Base-by-base conservation (phyloP, 92 coral and sea anemone genomes). In the Parazoanthus swiftii region DNA sequence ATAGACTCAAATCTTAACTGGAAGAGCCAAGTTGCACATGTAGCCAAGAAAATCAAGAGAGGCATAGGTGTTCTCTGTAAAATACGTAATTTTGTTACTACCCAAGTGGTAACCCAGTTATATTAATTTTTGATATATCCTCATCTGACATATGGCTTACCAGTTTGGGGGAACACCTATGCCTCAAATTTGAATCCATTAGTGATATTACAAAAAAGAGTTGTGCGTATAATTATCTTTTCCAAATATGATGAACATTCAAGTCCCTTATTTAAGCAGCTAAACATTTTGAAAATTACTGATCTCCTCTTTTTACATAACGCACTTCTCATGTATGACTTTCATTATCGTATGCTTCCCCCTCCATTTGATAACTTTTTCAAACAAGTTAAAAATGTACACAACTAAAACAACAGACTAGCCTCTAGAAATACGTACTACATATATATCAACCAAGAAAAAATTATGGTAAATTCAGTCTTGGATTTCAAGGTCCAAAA, bases 271-370 rank as follows among this genome's bases (percentile, higher is more conserved):
- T n/a, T n/a, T n/a, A n/a, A n/a, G n/a, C n/a, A 5, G 74, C 74
- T 73, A 73, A 38, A 73, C 80, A 76, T 74, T 74, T 74, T 74
- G 78, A 74, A 74, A 74, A 74, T 74, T 74, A 74, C 78, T 74
- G 78, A 74, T 74, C 78, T 74, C 43, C 23, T 36, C 25, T 76
- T 20, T 76, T 38, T 76, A 76, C 54, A 76, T 76, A 39, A 76
- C 80, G 80, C 80, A 76, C 80, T 38, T 38, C 56, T 76, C 80
- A 76, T 76, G 80, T 16, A 76, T 76, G 80, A 76, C 80, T 76
- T 76, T 76, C 56, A 39, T 76, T 76, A 76, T 76, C 56, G 56
- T 76, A 76, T 38, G 56, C 80, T 76, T 76, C 80, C 80, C 80
- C 29, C 80, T 39, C 80, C 42, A 74, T 74, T 76, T 76, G 56